phyloP scores from a whole-genome alignment of 2,888 invertebrate genomes.

The Scaeva pyrastri region DNA sequence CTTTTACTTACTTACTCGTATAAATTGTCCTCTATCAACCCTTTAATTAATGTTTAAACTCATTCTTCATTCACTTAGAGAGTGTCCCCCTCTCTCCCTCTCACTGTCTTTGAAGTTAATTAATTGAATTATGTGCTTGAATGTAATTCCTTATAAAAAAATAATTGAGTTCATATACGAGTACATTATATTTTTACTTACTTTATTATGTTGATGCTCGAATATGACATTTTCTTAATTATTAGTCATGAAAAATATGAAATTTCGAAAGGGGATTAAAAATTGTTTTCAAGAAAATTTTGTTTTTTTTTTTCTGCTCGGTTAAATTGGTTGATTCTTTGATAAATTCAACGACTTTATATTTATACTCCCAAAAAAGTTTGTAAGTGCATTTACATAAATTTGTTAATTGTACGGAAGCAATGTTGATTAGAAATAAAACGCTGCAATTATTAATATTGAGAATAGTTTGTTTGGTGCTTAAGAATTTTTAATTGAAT shows the following conservation, averaged over 20 bases:
- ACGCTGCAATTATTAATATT: neutral
- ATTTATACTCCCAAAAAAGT: neutral
- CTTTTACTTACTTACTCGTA: too few species aligned
- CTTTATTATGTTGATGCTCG: conserved; percentile 35
- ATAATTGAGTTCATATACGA: neutral
- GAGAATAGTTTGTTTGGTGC: conserved; percentile 10
- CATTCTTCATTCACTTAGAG: conserved; percentile 5
- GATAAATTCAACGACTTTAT: neutral
- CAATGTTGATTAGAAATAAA: neutral
- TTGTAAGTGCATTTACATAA: neutral
- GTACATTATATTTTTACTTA: neutral
- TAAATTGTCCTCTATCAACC: neutral
- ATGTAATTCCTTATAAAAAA: conserved; percentile 7
- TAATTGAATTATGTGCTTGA: conserved; percentile 54
- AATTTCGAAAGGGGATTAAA: neutral
- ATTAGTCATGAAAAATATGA: conserved; percentile 54
- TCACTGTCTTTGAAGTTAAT: conserved; percentile 41
- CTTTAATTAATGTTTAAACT: conserved; percentile 27
- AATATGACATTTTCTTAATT: conserved; percentile 62
- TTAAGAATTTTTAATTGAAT: neutral
- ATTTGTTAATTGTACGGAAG: too few species aligned
- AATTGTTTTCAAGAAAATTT: neutral
- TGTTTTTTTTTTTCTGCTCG: neutral
- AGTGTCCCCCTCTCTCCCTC: neutral
- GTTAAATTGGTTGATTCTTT: conserved; percentile 1